Evolutionary conservation across 2,113 vertebrate species (phyloP), one percentile per base, ranked within the genome.

Genomic region (Python bivittatus): DNA sequence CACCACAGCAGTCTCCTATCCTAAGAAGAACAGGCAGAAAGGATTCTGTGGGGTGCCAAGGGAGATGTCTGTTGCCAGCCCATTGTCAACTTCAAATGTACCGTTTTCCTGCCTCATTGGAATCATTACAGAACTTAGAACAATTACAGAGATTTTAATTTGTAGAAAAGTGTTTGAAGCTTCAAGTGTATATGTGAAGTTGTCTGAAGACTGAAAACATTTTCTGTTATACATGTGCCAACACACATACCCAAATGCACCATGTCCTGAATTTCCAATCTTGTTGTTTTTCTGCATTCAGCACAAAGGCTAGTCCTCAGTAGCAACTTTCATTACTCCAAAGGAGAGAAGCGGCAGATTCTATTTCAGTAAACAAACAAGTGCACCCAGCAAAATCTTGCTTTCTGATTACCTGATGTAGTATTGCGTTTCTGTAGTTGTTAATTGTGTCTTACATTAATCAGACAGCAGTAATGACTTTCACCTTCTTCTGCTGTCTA

Each of bases 361-460:
- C 61, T 33, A 61, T 96, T 96, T 96, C 94, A 93, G 95, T 95
- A 94, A 90, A 92, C 89, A 1, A 1, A 94, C 89, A 1, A 1
- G 94, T 93, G 94, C 89, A 57, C 6, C 20, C 87, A 89, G 91
- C n/a, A 0, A 87, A 29, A 88, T 86, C 20, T 93, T 93, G 92
- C 94, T 92, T 93, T 93, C 97, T 95, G 88, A 95, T 92, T 90
- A 92, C 95, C 92, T 96, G 96, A 92, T 91, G 91, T 96, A 92
- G 95, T 95, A 93, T 88, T 97, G 97, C 96, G 96, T 97, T 97
- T 96, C 97, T 97, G 97, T 96, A 97, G 93, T 95, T 86, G 96
- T 96, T 97, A 91, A 97, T 98, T 98, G 96, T 96, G 95, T 96
- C 96, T 97, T 97, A 95, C 97, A 98, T 98, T 97, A 97, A 98